Evolutionary conservation across 2,113 vertebrate species (phyloP), one percentile per base, ranked within the genome.

Genomic region (Bostrychus sinensis): DNA sequence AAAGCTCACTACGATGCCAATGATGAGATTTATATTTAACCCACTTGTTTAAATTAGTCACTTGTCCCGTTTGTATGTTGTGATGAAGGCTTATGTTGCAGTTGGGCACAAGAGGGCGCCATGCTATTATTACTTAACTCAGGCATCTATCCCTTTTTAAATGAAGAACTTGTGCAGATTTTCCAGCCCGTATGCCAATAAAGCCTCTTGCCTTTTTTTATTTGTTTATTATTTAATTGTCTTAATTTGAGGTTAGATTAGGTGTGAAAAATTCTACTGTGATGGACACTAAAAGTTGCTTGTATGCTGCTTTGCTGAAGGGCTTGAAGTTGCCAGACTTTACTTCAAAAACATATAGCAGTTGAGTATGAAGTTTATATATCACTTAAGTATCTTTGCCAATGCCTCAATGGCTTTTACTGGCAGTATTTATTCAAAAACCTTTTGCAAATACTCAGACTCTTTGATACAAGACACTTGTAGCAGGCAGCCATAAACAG

Each of bases 131-230:
- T 22, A 22, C 12, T 58, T 13, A 36, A 41, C 53, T 19, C 14
- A n/a, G 45, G 51, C 25, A 22, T 45, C 22, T 56, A 51, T 25
- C 53, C 57, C 62, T n/a, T 16, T 56, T 63, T 8, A 43, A 22
- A 74, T 72, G 58, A 81, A 76, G 78, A 63, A 26, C 3, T 13
- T 61, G 38, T 66, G 41, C 56, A 56, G 68, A 70, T 7, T 12
- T 62, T 72, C 67, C 16, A 74, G 54, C 14, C 51, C 72, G 20
- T 7, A 72, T 77, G 67, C 84, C 83, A 88, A 87, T 86, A 66
- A 83, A 72, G 70, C 75, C 17, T 59, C 26, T 38, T 42, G n/a
- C 8, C 45, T 53, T 10, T 71, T 55, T 63, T 66, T 59, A 28
- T 45, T 17, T 25, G 14, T 12, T 16, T 39, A 16, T 39, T 39